Evolutionary conservation across 2,113 vertebrate species (phyloP).

Genomic region (Ammodytes marinus): DNA sequence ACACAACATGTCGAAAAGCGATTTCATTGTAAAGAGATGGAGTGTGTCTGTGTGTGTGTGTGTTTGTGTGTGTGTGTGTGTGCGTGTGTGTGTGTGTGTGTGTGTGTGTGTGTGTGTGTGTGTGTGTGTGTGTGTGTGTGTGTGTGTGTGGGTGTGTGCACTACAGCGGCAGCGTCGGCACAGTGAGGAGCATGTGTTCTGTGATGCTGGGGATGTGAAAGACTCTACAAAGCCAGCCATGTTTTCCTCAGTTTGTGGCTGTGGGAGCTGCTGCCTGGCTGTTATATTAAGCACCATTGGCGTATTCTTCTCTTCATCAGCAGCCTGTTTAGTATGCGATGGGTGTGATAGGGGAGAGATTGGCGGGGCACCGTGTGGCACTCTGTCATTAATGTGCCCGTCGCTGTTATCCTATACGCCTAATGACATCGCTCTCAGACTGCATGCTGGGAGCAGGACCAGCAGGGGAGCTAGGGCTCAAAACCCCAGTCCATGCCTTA

Average conservation of each 20-base stretch:
- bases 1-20: not conserved
- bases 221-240: constrained; percentile 22
- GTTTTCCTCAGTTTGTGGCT: constrained; percentile 28
- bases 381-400: constrained; percentile 87
- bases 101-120: too few relatives aligned
- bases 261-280: constrained; percentile 21
- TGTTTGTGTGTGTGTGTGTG: not conserved
- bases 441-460: constrained; percentile 92
- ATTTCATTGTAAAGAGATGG: not conserved
- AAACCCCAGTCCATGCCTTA: constrained; percentile 73
- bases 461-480: constrained; percentile 88
- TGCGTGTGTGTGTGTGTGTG: too few relatives aligned
- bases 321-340: constrained; percentile 87
- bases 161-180: not conserved
- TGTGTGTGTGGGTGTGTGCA: not conserved
- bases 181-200: not conserved
- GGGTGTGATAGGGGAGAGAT: constrained; percentile 84
- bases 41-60: too few relatives aligned
- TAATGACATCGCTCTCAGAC: constrained; percentile 91
- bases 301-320: constrained; percentile 53
- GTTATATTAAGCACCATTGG: constrained; percentile 65
- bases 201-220: not conserved
- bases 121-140: too few relatives aligned
- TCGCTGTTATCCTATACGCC: constrained; percentile 88
- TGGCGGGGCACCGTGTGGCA: constrained; percentile 86